Evolutionary conservation across 1,140 invertebrate species (phyloP), one percentile per base, ranked within the genome.

Genomic region (Agrilus planipennis): DNA sequence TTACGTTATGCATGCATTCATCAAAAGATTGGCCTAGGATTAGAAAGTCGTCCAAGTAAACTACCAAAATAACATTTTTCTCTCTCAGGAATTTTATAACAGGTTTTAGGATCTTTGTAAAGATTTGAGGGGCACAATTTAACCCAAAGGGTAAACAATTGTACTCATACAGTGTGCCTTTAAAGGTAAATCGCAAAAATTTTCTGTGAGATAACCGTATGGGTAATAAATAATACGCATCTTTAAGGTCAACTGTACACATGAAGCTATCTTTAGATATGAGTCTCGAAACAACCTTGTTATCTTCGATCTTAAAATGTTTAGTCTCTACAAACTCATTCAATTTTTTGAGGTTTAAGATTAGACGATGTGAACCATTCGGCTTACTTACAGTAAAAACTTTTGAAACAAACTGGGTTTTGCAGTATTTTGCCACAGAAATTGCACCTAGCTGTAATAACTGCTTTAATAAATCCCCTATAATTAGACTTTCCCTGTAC

Each of bases 51-150:
- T 27, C 23, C 7, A 27, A 12, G 12, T 27, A 27, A 12, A 27
- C 12, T 9, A 27, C 23, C 12, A 12, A 27, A 27, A 27, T 12
- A 27, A 9, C 7, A 27, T 12, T 12, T 12, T 27, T 7, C 23
- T 7, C 7, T 7, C 23, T 7, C 23, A 27, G 12, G 12, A 40
- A 34, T 10, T 40, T 28, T 12, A 52, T 19, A 7, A 52, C 40
- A 1, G 53, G 52, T 35, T 47, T 49, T 40, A 57, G 42, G 2
- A 57, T 22, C 42, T 56, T 57, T 34, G 53, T 60, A 34, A 61
- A 61, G 4, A 49, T 32, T 49, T 44, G 57, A n/a, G 55, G 50
- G 0, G 49, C 49, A 4, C 36, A 41, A 7, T 9, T 47, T 28
- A 58, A 31, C 0, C 57, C 55, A 36, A 61, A 61, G 6, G 49